A percentile compares a stretch with the other conserved stretches of the same genome.
Conservation (phyloP, 2,888 invertebrate species). For the Tineola bisselliella region DNA sequence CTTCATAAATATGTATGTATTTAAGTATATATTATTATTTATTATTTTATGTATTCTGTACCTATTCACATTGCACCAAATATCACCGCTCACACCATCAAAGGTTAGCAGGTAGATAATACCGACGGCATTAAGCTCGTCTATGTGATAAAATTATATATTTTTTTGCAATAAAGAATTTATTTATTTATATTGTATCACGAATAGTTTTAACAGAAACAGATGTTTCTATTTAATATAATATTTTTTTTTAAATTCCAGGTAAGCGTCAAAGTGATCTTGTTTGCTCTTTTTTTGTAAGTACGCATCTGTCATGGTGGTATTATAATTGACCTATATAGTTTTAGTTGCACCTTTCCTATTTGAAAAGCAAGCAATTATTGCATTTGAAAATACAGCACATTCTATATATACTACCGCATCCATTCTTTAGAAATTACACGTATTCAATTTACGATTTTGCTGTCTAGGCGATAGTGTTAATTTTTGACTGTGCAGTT, state of each 20-base stretch:
- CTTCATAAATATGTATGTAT: too few species aligned
- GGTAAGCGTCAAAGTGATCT: conserved; percentile 23
- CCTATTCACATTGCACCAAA: too few species aligned
- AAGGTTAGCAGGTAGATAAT: too few species aligned
- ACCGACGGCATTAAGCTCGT: too few species aligned
- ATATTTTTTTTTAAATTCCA: conserved; percentile 24
- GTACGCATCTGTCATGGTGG: background rate
- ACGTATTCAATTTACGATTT: background rate
- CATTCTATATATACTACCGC: background rate
- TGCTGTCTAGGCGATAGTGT: background rate
- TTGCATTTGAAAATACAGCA: background rate
- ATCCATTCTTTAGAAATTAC: conserved; percentile 1
- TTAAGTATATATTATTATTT: too few species aligned
- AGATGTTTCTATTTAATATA: background rate
- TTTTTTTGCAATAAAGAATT: too few species aligned
- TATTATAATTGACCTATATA: background rate
- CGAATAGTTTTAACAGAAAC: too few species aligned
- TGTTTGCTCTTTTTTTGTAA: background rate
- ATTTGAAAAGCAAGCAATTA: background rate
- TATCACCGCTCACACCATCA: too few species aligned
- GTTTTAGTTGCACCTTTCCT: background rate
- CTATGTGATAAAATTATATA: too few species aligned
- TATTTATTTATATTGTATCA: too few species aligned
- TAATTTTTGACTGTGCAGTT: background rate
- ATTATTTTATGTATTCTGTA: too few species aligned